phyloP scores from a whole-genome alignment of 2,888 invertebrate genomes.

The Linyphia triangularis region DNA sequence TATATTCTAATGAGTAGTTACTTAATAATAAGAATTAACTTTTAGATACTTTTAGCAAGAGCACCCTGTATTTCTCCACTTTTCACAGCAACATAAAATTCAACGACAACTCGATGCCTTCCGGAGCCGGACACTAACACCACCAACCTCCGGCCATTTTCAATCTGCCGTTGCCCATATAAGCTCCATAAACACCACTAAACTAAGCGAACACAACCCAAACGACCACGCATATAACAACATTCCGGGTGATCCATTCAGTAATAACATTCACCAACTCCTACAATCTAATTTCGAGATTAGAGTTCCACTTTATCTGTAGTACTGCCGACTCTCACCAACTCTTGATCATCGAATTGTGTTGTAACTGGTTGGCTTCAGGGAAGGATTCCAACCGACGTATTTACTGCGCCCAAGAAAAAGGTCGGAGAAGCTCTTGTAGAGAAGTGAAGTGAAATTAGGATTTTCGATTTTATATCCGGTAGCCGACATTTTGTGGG shows the following conservation, averaged over 20 bases:
- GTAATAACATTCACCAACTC: conserved; percentile 9
- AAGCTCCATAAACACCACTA: neutral
- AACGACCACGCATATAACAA: neutral
- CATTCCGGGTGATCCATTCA: neutral
- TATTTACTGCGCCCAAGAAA: conserved; percentile 15
- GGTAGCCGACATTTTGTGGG: conserved; percentile 3
- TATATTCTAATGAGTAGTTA: no score
- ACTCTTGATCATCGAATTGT: conserved; percentile 11
- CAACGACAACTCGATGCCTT: neutral
- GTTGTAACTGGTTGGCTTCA: conserved; percentile 10
- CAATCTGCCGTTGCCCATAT: neutral
- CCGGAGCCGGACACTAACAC: neutral
- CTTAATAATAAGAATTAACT: no score
- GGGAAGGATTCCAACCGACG: neutral
- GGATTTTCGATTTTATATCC: conserved; percentile 48
- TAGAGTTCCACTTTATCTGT: neutral
- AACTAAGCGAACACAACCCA: conserved; percentile 3
- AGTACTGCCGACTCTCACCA: neutral
- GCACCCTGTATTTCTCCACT: neutral
- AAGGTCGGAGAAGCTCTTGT: neutral
- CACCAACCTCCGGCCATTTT: neutral
- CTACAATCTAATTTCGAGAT: conserved; percentile 38
- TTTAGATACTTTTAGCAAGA: no score
- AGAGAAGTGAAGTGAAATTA: conserved; percentile 27
- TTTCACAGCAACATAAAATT: neutral